Evolutionary conservation across 2,113 vertebrate genomes (phyloP), one percentile per base, ranked within the genome.

Genomic region (Oenanthe oenanthe): DNA sequence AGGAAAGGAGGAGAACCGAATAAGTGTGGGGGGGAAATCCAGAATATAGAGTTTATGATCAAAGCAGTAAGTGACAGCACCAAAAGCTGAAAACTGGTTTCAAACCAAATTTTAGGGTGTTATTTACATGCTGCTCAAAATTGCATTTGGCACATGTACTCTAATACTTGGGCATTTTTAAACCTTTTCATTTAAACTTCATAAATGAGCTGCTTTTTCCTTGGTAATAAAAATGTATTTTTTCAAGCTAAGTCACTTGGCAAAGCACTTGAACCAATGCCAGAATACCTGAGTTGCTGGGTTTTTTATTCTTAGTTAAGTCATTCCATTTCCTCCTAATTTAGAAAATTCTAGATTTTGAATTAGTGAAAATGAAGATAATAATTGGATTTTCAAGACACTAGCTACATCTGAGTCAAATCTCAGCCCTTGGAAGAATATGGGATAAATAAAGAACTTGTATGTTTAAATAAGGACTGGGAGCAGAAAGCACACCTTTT

Each of bases 171-270:
- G 12, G 6, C 18, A 67, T 93, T 74, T 77, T 47, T 16, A 67
- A 93, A 66, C 9, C 2, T 66, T 91, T 94, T 81, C 9, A 62
- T 92, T 93, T 92, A 72, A 80, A 22, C 65, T 92, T 89, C 28
- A 50, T 84, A 93, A 91, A 78, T 89, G 68, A 95, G 53, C n/a
- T 78, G 57, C 40, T 92, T 95, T 95, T 95, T 95, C 85, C 89
- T 91, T 78, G 45, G 84, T 88, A 89, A 72, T 50, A 56, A 81
- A 91, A 77, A 14, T 0, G 0, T 81, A 32, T 85, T 91, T 93
- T 95, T 95, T 89, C 50, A 93, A 95, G 84, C 31, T 92, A 78
- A 38, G 76, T 92, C 79, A 92, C 60, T 92, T 95, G 86, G 91
- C 73, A 95, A 95, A 92, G 45, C 32, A 81, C 34, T 72, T 61